phyloP scores from a whole-genome alignment of 2,797 vertebrate genomes.

The Lagorchestes hirsutus region DNA sequence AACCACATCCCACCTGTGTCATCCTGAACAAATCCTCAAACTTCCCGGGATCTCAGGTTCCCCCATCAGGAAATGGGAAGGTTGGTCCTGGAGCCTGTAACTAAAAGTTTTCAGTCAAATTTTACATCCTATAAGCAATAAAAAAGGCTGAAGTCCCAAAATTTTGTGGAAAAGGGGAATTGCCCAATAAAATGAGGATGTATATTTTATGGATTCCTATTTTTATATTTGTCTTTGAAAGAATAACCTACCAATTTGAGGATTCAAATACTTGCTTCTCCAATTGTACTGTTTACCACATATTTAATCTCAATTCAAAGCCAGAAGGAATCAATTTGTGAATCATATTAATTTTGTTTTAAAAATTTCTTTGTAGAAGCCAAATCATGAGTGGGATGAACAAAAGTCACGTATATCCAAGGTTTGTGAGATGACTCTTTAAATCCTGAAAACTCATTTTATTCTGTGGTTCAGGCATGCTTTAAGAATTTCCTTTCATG shows the following conservation, averaged over 20 bases:
- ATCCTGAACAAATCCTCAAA: background rate
- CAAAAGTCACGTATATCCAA: background rate
- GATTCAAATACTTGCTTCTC: conserved; percentile 7
- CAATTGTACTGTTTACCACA: background rate
- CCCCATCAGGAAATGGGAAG: background rate
- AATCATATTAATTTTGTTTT: conserved; percentile 38
- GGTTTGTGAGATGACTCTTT: conserved; percentile 34
- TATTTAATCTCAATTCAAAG: conserved; percentile 25
- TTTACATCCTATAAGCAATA: background rate
- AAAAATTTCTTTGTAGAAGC: conserved; percentile 42
- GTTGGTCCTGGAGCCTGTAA: background rate
- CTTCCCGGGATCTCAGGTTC: background rate
- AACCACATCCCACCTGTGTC: background rate
- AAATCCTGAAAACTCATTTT: conserved; percentile 19
- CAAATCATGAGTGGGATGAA: background rate
- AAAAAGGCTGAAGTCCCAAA: background rate
- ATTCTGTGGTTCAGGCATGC: background rate
- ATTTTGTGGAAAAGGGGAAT: background rate
- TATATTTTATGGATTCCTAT: background rate
- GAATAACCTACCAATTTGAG: conserved; percentile 5
- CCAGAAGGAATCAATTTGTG: conserved; percentile 22
- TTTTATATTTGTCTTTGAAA: conserved; percentile 32
- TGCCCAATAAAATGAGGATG: conserved; percentile 3
- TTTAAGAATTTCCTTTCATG: conserved; percentile 37
- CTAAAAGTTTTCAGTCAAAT: background rate